Percentiles rank a stretch among this genome's conserved stretches.
phyloP scores from a whole-genome alignment of 2,888 invertebrate genomes.

The Orthonevra nobilis region DNA sequence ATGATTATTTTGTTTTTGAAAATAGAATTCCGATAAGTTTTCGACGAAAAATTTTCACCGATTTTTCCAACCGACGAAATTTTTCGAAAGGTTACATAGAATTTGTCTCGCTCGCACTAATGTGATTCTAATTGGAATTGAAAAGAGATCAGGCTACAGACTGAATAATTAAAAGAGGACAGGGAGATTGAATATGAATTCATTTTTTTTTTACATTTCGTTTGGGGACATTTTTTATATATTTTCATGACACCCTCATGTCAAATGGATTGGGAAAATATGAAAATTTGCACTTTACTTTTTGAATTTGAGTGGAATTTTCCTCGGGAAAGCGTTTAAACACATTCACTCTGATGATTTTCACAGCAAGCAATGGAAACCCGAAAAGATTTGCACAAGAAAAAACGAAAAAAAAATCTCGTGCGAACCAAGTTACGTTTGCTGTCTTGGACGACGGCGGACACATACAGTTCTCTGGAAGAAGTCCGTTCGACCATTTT shows the following conservation, averaged over 20 bases:
- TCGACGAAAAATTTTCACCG: neutral
- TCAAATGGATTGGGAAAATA: constrained; percentile 17
- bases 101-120: constrained; percentile 27
- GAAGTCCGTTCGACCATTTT: constrained; percentile 53
- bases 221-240: constrained; percentile 12
- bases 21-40: neutral
- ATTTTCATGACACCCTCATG: constrained; percentile 26
- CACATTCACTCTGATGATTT: constrained; percentile 38
- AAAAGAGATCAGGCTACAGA: constrained; percentile 43
- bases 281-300: constrained; percentile 33
- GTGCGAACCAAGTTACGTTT: constrained; percentile 14
- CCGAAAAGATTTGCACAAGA: constrained; percentile 23
- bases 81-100: neutral
- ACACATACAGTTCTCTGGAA: constrained; percentile 35
- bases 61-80: constrained; percentile 40
- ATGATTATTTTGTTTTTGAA: neutral
- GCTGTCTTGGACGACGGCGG: constrained; percentile 40
- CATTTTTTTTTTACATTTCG: no score
- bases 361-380: neutral
- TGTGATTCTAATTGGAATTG: constrained; percentile 44
- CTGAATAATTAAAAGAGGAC: constrained; percentile 14
- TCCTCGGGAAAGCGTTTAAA: constrained; percentile 7
- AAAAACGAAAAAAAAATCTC: constrained; percentile 20
- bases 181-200: constrained; percentile 17
- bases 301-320: constrained; percentile 19